Conservation (phyloP, 2,888 invertebrate genomes). For the Epinotia bilunana region DNA sequence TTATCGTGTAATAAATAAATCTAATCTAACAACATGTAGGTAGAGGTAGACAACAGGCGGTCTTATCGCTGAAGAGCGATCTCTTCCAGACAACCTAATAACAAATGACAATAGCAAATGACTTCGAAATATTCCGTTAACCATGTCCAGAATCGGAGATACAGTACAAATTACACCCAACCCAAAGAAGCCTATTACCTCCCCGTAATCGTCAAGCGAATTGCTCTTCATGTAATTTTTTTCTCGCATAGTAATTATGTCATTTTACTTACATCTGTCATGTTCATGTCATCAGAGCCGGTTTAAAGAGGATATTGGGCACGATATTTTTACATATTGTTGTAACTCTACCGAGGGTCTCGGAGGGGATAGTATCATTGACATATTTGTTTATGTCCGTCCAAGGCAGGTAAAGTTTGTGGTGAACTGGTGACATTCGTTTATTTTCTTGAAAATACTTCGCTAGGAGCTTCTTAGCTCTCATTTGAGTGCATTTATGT, state of each 20-base stretch:
- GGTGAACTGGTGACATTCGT: too few relatives aligned
- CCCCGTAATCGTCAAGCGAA: background rate
- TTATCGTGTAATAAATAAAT: too few relatives aligned
- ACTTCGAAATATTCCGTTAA: background rate
- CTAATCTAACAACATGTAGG: too few relatives aligned
- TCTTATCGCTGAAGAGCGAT: too few relatives aligned
- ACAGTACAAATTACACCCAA: background rate
- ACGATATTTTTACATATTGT: slow-evolving; percentile 17
- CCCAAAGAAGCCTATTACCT: background rate
- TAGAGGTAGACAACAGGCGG: too few relatives aligned
- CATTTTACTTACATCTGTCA: slow-evolving; percentile 9
- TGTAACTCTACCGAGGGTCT: slow-evolving; percentile 2
- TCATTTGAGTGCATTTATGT: too few relatives aligned
- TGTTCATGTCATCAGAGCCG: slow-evolving; percentile 18
- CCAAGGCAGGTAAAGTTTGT: background rate
- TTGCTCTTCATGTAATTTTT: slow-evolving; percentile 27
- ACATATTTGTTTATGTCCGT: background rate
- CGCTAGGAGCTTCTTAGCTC: too few relatives aligned
- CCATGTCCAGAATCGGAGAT: background rate
- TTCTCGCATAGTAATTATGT: slow-evolving; percentile 9
- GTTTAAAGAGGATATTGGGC: background rate
- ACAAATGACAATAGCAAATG: too few relatives aligned
- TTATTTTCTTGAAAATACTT: too few relatives aligned
- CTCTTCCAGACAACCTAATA: too few relatives aligned
- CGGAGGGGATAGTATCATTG: background rate